Evolutionary conservation across 2,888 invertebrate genomes (phyloP).

Genomic region (Acronicta psi): DNA sequence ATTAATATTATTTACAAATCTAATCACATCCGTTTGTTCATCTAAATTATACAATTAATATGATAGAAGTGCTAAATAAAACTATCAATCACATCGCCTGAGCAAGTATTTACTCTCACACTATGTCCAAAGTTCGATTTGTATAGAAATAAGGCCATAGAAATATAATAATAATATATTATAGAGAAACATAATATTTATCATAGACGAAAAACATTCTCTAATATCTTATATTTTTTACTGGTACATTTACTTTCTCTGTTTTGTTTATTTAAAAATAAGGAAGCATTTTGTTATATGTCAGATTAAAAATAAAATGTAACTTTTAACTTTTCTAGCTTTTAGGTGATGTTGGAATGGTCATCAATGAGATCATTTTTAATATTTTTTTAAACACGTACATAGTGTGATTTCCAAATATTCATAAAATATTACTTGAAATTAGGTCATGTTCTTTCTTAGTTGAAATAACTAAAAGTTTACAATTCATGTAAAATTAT

Average conservation of each 20-base stretch:
- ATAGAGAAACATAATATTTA: conserved; percentile 1
- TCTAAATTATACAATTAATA: conserved; percentile 76
- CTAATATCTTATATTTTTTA: background rate
- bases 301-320: background rate
- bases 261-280: conserved; percentile 22
- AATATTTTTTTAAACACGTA: conserved; percentile 36
- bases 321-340: conserved; percentile 8
- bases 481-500: conserved; percentile 32
- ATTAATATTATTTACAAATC: conserved; percentile 87
- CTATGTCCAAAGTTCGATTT: conserved; percentile 40
- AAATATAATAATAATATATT: no score
- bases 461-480: conserved; percentile 41
- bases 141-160: conserved; percentile 35
- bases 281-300: conserved; percentile 7
- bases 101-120: conserved; percentile 49
- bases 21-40: conserved; percentile 86
- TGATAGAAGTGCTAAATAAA: conserved; percentile 69
- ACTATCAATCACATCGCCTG: conserved; percentile 64
- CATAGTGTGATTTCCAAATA: conserved; percentile 44
- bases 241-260: no score
- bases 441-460: conserved; percentile 47
- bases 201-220: background rate
- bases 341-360: conserved; percentile 40
- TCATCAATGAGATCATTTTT: conserved; percentile 57
- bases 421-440: conserved; percentile 24